A percentile compares a stretch with the other conserved stretches of the same genome.
Conservation (phyloP, 2,888 invertebrate genomes). For the Timema podura region DNA sequence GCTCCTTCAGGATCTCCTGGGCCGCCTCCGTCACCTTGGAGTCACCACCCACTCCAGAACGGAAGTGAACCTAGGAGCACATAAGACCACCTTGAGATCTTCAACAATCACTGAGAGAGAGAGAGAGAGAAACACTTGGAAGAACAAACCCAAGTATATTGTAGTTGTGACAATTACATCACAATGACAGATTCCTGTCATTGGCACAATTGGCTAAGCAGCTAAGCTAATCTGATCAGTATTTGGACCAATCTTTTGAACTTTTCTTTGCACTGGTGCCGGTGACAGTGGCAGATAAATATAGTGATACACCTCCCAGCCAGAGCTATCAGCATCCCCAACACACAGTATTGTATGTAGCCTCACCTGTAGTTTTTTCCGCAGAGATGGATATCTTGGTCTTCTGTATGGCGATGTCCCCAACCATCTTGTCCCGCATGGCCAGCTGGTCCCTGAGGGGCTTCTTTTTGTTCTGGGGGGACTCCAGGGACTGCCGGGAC, state of each 20-base stretch:
- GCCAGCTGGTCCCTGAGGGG: slow-evolving; percentile 83
- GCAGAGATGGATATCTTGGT: slow-evolving; percentile 84
- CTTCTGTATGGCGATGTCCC: slow-evolving; percentile 83
- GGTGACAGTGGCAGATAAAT: no score
- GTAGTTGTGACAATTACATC: no score
- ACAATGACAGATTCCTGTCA: no score
- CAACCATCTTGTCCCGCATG: slow-evolving; percentile 77
- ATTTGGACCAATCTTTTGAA: no score
- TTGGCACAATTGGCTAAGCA: no score
- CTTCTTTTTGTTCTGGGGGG: slow-evolving; percentile 79
- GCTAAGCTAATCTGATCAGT: no score
- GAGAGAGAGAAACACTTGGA: no score
- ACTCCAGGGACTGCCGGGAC: slow-evolving; percentile 69
- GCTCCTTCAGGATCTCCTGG: slow-evolving; percentile 61
- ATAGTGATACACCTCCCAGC: no score
- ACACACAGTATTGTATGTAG: not conserved
- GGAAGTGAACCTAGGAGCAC: slow-evolving; percentile 70
- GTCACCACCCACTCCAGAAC: slow-evolving; percentile 77
- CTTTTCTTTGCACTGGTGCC: no score
- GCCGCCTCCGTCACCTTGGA: slow-evolving; percentile 69
- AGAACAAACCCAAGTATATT: no score
- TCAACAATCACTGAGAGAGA: no score
- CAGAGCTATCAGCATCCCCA: no score
- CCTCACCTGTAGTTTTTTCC: slow-evolving; percentile 84
- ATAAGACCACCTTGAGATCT: not conserved